Evolutionary conservation across 1,140 invertebrate genomes (phyloP), one percentile per base, ranked within the genome.

Genomic region (Agrilus planipennis): DNA sequence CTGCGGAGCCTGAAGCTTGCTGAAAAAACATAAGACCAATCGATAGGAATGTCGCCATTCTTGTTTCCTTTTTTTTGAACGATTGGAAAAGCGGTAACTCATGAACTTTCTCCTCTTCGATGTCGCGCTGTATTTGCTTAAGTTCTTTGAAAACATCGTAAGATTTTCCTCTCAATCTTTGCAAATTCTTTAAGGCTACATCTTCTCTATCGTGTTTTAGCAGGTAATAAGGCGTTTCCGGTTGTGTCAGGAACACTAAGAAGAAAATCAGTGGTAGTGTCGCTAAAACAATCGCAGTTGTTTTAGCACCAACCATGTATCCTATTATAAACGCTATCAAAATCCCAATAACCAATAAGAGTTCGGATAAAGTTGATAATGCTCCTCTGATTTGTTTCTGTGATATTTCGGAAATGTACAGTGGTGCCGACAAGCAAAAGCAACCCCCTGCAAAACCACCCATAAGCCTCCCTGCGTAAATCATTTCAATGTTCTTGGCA

Each of bases 331-430:
- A 82, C 0, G 70, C 66, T 1, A 73, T 46, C 0, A 80, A 46
- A 22, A 82, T 74, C 2, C 80, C 81, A n/a, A 71, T 51, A 0
- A 73, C 75, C 2, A 81, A 61, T 48, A 73, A 65, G n/a, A 77
- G 57, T 45, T 84, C 79, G 31, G 79, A 78, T 38, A 73, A 75
- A 3, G 76, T 72, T 1, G 79, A 80, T 9, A 87, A 61, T 3
- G 70, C 70, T 1, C 84, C 84, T 19, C 84, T 65, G 20, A 84
- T 71, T 1, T 69, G 58, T 9, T 68, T 75, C 41, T 83, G 72
- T 0, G 77, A 70, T 6, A 79, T 81, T 63, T 87, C 84, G 1
- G 74, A 76, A 0, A 79, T 75, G 49, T 86, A 89, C 44, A 84
- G 58, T 1, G 82, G 81, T 0, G 71, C 76, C 1, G 71, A 68